Percentiles rank a stretch among this genome's conserved stretches.
These are phyloP conservation scores for Chanos chanos DNA, from an alignment of 2,797 vertebrate species.

Conservation along the genomic window DNA sequence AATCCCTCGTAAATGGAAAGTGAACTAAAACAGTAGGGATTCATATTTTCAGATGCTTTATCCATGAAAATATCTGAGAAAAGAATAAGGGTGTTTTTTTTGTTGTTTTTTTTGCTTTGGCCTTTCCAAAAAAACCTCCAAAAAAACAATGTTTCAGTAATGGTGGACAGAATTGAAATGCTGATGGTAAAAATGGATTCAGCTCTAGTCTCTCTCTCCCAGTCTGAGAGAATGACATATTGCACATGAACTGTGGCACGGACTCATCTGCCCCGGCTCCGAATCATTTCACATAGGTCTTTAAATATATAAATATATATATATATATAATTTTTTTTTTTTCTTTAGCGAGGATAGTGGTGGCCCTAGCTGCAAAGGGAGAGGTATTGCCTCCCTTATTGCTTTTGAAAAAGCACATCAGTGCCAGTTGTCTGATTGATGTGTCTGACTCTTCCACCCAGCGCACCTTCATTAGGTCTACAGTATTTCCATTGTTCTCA, in stretches of 20 bases:
- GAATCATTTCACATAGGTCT: slow-evolving; percentile 48
- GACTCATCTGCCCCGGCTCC: slow-evolving; percentile 13
- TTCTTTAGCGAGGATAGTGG: slow-evolving; percentile 45
- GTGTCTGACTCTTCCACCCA: slow-evolving; percentile 61
- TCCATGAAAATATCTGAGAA: background rate
- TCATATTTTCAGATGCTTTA: too few relatives aligned
- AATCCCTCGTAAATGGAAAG: too few relatives aligned
- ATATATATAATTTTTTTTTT: slow-evolving; percentile 38
- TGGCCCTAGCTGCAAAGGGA: slow-evolving; percentile 26
- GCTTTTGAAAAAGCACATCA: slow-evolving; percentile 71
- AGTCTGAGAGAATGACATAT: background rate
- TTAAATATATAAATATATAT: too few relatives aligned
- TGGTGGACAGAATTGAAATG: too few relatives aligned
- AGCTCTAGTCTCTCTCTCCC: slow-evolving; percentile 4
- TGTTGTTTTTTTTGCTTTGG: background rate
- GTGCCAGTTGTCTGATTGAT: slow-evolving; percentile 70
- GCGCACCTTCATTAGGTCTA: slow-evolving; percentile 59
- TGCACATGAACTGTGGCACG: background rate
- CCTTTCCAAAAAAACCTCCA: too few relatives aligned
- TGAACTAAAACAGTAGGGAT: too few relatives aligned
- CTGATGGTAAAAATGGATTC: too few relatives aligned
- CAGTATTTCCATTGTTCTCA: slow-evolving; percentile 72
- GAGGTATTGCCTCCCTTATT: slow-evolving; percentile 70
- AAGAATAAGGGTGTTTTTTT: background rate
- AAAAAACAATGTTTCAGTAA: too few relatives aligned